Percentiles rank a stretch among this genome's conserved stretches.
These are phyloP conservation scores for Metopolophium dirhodum DNA, from an alignment of 1,140 invertebrate genomes.

Conservation along the genomic window DNA sequence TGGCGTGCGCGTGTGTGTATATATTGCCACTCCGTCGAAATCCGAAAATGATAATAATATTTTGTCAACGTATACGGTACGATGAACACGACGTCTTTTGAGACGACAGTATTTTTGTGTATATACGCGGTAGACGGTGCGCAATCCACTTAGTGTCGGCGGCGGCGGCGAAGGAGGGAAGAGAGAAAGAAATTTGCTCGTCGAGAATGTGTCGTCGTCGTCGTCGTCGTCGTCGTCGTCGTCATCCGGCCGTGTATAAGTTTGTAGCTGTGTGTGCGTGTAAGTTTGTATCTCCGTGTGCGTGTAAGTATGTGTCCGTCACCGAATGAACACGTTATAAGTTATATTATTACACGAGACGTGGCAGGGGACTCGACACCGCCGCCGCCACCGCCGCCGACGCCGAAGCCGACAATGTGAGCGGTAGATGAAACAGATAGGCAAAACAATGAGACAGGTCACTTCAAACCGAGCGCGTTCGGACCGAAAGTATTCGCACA, in stretches of 20 bases:
- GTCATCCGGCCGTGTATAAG: not conserved
- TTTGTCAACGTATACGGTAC: not conserved
- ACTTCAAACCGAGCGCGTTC: conserved; percentile 17
- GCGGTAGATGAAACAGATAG: not conserved
- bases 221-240: not conserved
- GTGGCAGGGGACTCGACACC: not conserved
- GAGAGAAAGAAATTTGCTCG: not conserved
- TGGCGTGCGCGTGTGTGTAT: not conserved
- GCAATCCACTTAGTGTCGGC: not conserved
- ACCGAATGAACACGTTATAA: conserved; percentile 15
- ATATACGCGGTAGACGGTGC: not conserved
- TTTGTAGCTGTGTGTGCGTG: not conserved
- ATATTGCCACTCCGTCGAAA: not conserved
- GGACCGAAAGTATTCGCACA: not conserved
- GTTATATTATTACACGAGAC: conserved; percentile 4
- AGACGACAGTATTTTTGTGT: not conserved
- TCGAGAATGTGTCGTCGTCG: too few relatives aligned
- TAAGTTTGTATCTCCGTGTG: not conserved
- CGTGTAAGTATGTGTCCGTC: not conserved
- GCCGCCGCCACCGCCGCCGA: not conserved
- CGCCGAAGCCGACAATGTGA: not conserved
- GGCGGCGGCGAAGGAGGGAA: too few relatives aligned
- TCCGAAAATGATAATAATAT: not conserved
- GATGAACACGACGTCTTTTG: not conserved
- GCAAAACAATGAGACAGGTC: conserved; percentile 19